Conservation (phyloP, 2,797 vertebrate species). For the Columba guinea region DNA sequence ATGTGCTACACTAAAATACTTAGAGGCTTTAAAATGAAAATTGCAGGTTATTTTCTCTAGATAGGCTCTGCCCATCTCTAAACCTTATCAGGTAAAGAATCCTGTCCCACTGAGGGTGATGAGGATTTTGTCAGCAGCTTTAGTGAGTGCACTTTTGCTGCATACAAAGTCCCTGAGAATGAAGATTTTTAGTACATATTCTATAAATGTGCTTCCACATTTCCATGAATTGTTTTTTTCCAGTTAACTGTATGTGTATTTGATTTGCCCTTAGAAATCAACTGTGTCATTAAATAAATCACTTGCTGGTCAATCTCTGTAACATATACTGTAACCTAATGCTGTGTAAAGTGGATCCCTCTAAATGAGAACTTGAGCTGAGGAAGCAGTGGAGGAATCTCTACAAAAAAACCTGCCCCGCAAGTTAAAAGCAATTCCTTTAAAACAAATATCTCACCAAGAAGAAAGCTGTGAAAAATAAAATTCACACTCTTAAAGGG, state of each 20-base stretch:
- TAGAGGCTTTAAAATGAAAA: neutral
- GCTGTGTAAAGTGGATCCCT: slow-evolving; percentile 62
- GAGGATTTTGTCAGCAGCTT: neutral
- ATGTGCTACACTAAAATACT: neutral
- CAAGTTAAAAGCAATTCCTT: slow-evolving; percentile 42
- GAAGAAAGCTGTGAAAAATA: slow-evolving; percentile 76
- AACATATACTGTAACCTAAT: slow-evolving; percentile 61
- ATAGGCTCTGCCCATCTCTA: neutral
- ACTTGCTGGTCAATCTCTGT: slow-evolving; percentile 60
- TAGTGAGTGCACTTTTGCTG: neutral
- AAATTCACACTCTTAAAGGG: slow-evolving; percentile 72
- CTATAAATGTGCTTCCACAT: neutral
- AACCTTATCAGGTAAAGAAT: neutral
- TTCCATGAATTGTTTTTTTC: neutral
- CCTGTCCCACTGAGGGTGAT: neutral
- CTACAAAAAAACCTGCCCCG: neutral
- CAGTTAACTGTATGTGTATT: neutral
- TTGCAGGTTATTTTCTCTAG: neutral
- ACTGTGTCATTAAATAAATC: slow-evolving; percentile 53
- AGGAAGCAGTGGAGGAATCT: slow-evolving; percentile 18
- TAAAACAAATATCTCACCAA: slow-evolving; percentile 55
- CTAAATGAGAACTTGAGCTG: slow-evolving; percentile 42
- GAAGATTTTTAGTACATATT: neutral
- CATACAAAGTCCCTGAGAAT: neutral
- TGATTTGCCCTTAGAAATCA: slow-evolving; percentile 48